Conservation (phyloP, 2,113 vertebrate species). For the Bambusicola thoracicus region DNA sequence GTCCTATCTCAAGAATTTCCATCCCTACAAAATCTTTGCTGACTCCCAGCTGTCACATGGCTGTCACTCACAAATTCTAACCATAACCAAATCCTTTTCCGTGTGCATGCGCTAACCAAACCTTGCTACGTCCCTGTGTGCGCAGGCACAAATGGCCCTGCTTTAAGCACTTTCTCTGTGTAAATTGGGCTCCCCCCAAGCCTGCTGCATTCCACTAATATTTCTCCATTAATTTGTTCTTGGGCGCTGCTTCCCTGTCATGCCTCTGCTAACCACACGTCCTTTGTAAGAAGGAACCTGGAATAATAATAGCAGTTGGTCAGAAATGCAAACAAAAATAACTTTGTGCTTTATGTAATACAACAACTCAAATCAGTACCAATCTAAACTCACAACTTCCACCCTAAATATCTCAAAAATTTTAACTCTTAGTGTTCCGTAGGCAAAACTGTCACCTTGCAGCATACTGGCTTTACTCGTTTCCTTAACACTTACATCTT, state of each 20-base stretch:
- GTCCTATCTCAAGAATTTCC: constrained; percentile 53
- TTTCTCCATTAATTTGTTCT: constrained; percentile 1
- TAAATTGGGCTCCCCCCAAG: neutral
- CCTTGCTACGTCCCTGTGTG: neutral
- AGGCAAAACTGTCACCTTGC: neutral
- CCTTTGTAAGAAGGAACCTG: neutral
- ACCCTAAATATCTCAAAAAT: neutral
- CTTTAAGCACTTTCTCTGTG: neutral
- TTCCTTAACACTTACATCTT: neutral
- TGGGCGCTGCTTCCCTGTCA: neutral
- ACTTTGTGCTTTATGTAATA: neutral
- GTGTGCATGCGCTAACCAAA: constrained; percentile 33
- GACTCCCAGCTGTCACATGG: constrained; percentile 67
- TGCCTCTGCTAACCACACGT: neutral
- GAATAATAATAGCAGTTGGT: neutral
- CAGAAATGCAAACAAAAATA: neutral
- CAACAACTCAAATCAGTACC: neutral
- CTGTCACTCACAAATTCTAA: constrained; percentile 66
- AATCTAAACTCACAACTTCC: neutral
- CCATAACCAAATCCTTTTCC: constrained; percentile 58
- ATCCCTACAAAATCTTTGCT: constrained; percentile 43
- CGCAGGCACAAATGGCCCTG: neutral
- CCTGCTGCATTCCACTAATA: constrained; percentile 8
- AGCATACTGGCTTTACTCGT: neutral
- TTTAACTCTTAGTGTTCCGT: constrained; percentile 22